phyloP scores from a whole-genome alignment of 2,888 invertebrate genomes.

The Drosophila nr. perissopoda region DNA sequence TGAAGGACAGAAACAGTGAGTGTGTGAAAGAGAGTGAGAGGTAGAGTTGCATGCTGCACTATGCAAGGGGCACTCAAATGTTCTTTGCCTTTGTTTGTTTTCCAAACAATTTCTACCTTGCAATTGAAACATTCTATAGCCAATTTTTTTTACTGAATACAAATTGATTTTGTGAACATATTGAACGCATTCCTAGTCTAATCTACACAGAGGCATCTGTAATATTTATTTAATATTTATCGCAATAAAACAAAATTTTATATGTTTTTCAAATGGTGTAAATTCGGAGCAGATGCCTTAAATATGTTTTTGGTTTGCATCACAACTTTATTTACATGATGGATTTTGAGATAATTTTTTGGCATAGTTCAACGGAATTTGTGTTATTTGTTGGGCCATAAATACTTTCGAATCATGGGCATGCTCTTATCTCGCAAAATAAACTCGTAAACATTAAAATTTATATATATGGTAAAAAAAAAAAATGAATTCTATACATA shows the following conservation, averaged over 20 bases:
- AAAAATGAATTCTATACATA: constrained; percentile 10
- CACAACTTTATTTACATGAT: neutral
- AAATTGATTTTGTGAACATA: constrained; percentile 1
- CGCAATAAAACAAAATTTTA: constrained; percentile 3
- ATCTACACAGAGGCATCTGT: neutral
- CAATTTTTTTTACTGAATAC: constrained; percentile 1
- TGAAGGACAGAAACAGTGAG: neutral
- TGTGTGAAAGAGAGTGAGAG: neutral
- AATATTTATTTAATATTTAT: neutral
- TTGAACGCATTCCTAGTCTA: neutral
- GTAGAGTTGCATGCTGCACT: neutral
- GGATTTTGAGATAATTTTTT: constrained; percentile 1
- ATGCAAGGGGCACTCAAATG: constrained; percentile 15
- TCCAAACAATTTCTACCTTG: neutral
- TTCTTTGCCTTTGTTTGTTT: constrained; percentile 12
- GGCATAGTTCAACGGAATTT: constrained; percentile 14
- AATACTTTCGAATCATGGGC: constrained; percentile 20
- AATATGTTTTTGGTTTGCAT: neutral
- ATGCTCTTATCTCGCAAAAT: constrained; percentile 54
- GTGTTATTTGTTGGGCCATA: constrained; percentile 16
- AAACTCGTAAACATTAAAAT: constrained; percentile 23
- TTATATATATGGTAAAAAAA: constrained; percentile 37
- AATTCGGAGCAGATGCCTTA: neutral
- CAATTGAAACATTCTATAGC: constrained; percentile 11
- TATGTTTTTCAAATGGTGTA: neutral